Base-by-base conservation (phyloP, 1,140 invertebrate genomes). In the Bombus confusus region DNA sequence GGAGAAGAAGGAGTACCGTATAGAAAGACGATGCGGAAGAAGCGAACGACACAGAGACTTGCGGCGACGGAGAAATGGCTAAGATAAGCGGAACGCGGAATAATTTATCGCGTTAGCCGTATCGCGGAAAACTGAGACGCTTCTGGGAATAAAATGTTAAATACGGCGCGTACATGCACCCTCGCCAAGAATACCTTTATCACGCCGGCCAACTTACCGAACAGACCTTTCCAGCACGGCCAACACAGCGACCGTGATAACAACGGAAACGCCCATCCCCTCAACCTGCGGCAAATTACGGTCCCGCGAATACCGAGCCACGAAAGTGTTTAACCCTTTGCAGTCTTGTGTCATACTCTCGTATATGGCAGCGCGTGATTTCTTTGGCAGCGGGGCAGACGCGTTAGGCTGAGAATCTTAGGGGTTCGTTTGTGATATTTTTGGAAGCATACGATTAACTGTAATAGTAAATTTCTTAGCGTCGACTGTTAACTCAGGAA, bases 31-130 rank as follows among this genome's bases (percentile, higher is more conserved):
- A 59, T 78, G 79, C 74, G 82, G 78, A 85, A 71, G 66, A 71
- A 73, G 73, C 81, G 86, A 74, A 83, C 64, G 74, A 84, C 80
- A 68, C 52, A 52, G 77, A 18, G 39, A 0, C n/a, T 62, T 52
- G 47, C 47, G 39, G 64, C 1, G 37, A 25, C 18, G 62, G 13
- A n/a, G 68, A 22, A 13, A 10, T 31, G 37, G 71, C 77, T 75
- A 77, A 85, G 83, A 90, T 77, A 86, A 80, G 83, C 83, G 75
- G 71, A 73, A 64, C 83, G 83, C 75, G 78, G 80, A 80, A 88
- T 88, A 88, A 89, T 89, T 89, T 88, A 88, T 88, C 87, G 79
- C 66, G 57, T 83, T 88, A 86, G 71, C 62, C 68, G 77, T 89
- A 85, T 87, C 83, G 77, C 57, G 76, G 84, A 88, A 86, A 88